These are phyloP conservation scores for Drepana arcuata DNA, from an alignment of 1,140 invertebrate genomes.

Conservation along the genomic window DNA sequence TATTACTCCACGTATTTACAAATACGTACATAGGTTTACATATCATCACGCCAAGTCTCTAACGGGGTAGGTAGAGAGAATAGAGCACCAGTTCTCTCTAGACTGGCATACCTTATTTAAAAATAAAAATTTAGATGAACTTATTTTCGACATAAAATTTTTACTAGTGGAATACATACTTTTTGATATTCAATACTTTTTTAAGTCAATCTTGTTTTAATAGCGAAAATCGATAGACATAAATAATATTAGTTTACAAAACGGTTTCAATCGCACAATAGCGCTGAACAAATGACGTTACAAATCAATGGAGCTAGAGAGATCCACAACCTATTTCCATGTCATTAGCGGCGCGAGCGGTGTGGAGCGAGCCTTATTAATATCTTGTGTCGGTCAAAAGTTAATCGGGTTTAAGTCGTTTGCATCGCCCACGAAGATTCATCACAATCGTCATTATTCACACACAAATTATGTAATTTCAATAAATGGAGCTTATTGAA, in stretches of 20 bases:
- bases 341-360: conserved; percentile 41
- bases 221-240: too few relatives aligned
- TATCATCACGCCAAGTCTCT: too few relatives aligned
- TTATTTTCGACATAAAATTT: too few relatives aligned
- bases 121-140: too few relatives aligned
- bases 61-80: too few relatives aligned
- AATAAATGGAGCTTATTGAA: conserved; percentile 72
- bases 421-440: conserved; percentile 69
- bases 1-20: too few relatives aligned
- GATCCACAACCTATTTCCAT: conserved; percentile 44
- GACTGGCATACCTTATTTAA: too few relatives aligned
- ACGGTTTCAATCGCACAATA: conserved; percentile 13
- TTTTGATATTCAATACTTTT: too few relatives aligned
- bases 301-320: conserved; percentile 31
- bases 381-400: conserved; percentile 62
- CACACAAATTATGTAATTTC: conserved; percentile 72
- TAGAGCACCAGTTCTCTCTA: too few relatives aligned
- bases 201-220: too few relatives aligned
- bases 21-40: too few relatives aligned
- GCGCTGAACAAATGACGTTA: conserved; percentile 20
- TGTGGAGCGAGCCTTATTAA: conserved; percentile 62
- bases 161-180: too few relatives aligned
- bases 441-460: conserved; percentile 72
- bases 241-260: conserved; percentile 3
- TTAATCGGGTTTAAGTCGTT: conserved; percentile 68